Evolutionary conservation across 2,888 invertebrate species (phyloP), one percentile per base, ranked within the genome.

Genomic region (Chorisops tibialis): DNA sequence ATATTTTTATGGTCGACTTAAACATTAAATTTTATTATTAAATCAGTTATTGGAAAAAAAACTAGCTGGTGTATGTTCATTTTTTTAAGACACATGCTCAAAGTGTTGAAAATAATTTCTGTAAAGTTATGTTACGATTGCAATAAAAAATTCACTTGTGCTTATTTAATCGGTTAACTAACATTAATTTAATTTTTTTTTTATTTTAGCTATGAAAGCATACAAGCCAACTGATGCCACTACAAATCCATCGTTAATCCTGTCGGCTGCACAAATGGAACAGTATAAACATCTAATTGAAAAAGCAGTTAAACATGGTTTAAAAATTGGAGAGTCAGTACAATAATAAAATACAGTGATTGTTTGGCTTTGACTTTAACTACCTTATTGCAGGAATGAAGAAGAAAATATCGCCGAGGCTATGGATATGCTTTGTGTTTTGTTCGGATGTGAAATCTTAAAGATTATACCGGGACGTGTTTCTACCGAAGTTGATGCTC

Each of bases 201-300:
- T 45, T 54, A 12, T 16, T 50, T 9, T 74, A 97, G 98, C 93
- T 9, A 97, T 99, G 87, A 91, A 93, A 78, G 87, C 90, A 69
- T 99, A 95, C 79, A 92, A 94, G 78, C 99, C 99, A 3, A 97
- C 96, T 1, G 99, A 99, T 87, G 98, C 98, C 38, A 99, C 99
- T 2, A 99, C 99, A 56, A 99, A 99, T 79, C 99, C 99, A 4
- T 97, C 98, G 5, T 82, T 99, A 58, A 97, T 99, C 69, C 81
- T 99, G 69, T 91, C 93, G 58, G 99, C 98, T 1, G 91, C 98
- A 24, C 89, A 85, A 70, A 90, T 96, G 85, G 88, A 93, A n/a
- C 92, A 94, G 73, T 99, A 99, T 78, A 86, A 91, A 72, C 84
- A 87, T 68, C 81, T 99, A 54, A 86, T 99, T 62, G 87, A 93